Percentiles rank a stretch among this genome's conserved stretches.
These are phyloP conservation scores for Neofelis nebulosa DNA, from an alignment of 2,113 vertebrate genomes.

Conservation along the genomic window DNA sequence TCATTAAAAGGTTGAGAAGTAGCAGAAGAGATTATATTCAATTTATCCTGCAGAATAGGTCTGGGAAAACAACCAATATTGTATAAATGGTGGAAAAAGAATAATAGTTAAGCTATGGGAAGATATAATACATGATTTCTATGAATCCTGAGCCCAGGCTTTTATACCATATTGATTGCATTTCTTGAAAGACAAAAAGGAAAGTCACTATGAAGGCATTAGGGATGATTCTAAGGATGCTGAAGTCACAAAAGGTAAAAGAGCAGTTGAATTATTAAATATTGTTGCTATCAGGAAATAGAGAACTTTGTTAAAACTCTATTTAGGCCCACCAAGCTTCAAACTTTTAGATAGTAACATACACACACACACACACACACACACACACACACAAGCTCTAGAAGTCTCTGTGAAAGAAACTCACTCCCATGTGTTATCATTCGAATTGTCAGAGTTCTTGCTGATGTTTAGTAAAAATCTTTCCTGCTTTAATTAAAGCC, in stretches of 20 bases:
- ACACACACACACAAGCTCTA: not conserved
- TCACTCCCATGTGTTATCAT: not conserved
- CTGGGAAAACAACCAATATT: not conserved
- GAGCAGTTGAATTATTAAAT: not conserved
- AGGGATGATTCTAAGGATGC: conserved; percentile 9
- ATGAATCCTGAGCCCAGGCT: conserved; percentile 4
- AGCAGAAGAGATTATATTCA: not conserved
- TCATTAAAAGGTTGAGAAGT: conserved; percentile 34
- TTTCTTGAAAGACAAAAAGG: conserved; percentile 30
- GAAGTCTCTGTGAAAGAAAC: not conserved
- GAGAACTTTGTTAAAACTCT: not conserved
- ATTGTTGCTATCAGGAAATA: not conserved
- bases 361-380: not conserved
- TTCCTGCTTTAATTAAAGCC: conserved; percentile 27
- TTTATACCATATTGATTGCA: not conserved
- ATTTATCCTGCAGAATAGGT: not conserved
- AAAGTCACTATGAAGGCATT: not conserved
- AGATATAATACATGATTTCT: not conserved
- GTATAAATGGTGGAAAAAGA: not conserved
- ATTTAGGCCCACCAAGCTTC: not conserved
- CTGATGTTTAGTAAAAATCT: not conserved
- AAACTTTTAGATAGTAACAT: not conserved
- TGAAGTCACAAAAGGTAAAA: not conserved
- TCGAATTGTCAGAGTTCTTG: conserved; percentile 10
- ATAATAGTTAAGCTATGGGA: not conserved